These are phyloP conservation scores for Pollenia amentaria DNA, from an alignment of 2,888 invertebrate genomes.

Conservation along the genomic window DNA sequence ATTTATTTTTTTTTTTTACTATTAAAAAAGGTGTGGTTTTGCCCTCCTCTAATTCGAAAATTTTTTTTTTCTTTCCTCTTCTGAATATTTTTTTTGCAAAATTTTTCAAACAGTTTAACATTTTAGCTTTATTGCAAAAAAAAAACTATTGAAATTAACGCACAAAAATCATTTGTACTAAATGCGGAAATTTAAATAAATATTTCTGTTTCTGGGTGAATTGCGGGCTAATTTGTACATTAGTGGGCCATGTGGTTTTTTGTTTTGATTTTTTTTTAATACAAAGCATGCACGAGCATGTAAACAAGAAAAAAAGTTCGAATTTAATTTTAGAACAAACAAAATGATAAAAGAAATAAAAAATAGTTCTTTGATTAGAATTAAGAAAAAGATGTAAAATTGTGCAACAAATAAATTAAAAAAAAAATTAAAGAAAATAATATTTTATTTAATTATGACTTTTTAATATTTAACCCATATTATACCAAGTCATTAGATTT, in stretches of 20 bases:
- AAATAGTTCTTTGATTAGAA: background rate
- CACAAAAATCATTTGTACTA: slow-evolving; percentile 40
- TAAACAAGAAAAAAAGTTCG: slow-evolving; percentile 42
- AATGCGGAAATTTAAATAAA: slow-evolving; percentile 70
- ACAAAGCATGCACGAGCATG: slow-evolving; percentile 17
- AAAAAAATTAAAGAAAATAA: background rate
- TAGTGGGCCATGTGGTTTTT: slow-evolving; percentile 70
- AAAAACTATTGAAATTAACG: background rate
- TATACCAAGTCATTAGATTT: too few species aligned
- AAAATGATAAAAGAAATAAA: background rate
- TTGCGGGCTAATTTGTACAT: slow-evolving; percentile 67
- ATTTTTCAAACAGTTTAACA: slow-evolving; percentile 40
- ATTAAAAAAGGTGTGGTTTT: slow-evolving; percentile 58
- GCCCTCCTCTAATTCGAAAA: slow-evolving; percentile 14
- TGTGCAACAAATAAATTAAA: background rate
- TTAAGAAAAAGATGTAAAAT: background rate
- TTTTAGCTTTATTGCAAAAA: slow-evolving; percentile 53
- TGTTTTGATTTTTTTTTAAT: slow-evolving; percentile 8
- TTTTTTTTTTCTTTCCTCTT: background rate
- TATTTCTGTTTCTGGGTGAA: slow-evolving; percentile 64
- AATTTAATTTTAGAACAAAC: slow-evolving; percentile 33
- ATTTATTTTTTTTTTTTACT: slow-evolving; percentile 1
- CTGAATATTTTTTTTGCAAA: background rate
- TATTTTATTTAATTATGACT: too few species aligned
- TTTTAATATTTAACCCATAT: too few species aligned